Conservation (phyloP, 2,113 vertebrate genomes). For the Charadrius vociferus region DNA sequence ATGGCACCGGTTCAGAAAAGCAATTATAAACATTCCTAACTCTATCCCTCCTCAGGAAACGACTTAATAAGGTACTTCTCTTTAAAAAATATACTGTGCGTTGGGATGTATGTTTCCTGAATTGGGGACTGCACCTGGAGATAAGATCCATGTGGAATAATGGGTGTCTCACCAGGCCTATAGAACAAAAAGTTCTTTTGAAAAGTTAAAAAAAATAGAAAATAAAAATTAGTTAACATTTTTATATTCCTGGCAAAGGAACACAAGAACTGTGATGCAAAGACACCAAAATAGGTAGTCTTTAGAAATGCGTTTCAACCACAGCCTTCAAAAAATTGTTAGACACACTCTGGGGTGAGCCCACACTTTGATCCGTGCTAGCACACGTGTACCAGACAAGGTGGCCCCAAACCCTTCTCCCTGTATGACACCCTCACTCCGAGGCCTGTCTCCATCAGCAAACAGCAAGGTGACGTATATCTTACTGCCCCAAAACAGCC, state of each 20-base stretch:
- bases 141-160: not conserved
- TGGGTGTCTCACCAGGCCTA: not conserved
- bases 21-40: constrained; percentile 33
- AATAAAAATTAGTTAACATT: not conserved
- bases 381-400: not conserved
- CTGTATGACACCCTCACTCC: not conserved
- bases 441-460: not conserved
- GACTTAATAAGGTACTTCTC: not conserved
- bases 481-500: not conserved
- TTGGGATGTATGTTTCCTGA: not conserved
- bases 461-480: rapidly evolving
- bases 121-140: not conserved
- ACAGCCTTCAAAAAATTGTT: not conserved
- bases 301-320: not conserved
- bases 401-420: not conserved
- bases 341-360: not conserved
- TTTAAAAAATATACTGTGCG: not conserved
- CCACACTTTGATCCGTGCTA: not conserved
- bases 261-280: not conserved
- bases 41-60: constrained; percentile 3
- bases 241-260: not conserved
- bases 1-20: constrained; percentile 21
- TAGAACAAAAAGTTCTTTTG: not conserved
- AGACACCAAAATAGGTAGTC: not conserved
- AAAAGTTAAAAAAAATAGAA: not conserved